Percentiles rank a stretch among this genome's conserved stretches.
Conservation (phyloP, 2,797 vertebrate species). For the Myripristis jacobus region DNA sequence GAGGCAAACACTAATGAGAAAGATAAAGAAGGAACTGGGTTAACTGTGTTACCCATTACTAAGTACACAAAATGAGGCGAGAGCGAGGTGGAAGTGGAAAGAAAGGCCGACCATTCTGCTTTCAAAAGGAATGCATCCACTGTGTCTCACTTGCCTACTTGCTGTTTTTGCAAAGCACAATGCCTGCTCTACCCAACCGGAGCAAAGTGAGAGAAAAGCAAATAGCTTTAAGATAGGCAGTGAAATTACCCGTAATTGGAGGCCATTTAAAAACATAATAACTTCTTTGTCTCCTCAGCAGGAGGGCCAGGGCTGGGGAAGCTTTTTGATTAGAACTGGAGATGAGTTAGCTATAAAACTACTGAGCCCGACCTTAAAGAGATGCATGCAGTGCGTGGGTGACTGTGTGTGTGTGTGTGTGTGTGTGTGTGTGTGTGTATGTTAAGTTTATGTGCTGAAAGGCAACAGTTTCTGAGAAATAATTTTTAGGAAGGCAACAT, state of each 20-base stretch:
- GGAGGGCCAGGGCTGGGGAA: conserved; percentile 72
- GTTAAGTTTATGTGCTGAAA: conserved; percentile 60
- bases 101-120: conserved; percentile 29
- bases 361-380: conserved; percentile 63
- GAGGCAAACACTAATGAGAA: conserved; percentile 73
- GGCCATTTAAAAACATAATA: conserved; percentile 83
- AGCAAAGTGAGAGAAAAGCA: conserved; percentile 74
- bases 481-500: conserved; percentile 52
- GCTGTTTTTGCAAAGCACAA: conserved; percentile 60
- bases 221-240: conserved; percentile 79
- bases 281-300: conserved; percentile 80
- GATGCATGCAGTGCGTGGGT: conserved; percentile 46
- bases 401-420: conserved; percentile 7
- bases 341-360: conserved; percentile 79
- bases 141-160: conserved; percentile 56
- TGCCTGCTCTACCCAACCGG: conserved; percentile 59
- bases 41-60: conserved; percentile 59
- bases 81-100: conserved; percentile 30
- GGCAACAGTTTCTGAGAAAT: conserved; percentile 38
- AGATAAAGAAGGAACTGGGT: conserved; percentile 69
- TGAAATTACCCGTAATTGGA: conserved; percentile 81
- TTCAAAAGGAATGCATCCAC: conserved; percentile 60
- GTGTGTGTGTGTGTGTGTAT: conserved; percentile 10
- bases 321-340: conserved; percentile 81
- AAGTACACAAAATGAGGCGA: conserved; percentile 60